Evolutionary conservation across 2,797 vertebrate genomes (phyloP).

Genomic region (Ciconia nigra): DNA sequence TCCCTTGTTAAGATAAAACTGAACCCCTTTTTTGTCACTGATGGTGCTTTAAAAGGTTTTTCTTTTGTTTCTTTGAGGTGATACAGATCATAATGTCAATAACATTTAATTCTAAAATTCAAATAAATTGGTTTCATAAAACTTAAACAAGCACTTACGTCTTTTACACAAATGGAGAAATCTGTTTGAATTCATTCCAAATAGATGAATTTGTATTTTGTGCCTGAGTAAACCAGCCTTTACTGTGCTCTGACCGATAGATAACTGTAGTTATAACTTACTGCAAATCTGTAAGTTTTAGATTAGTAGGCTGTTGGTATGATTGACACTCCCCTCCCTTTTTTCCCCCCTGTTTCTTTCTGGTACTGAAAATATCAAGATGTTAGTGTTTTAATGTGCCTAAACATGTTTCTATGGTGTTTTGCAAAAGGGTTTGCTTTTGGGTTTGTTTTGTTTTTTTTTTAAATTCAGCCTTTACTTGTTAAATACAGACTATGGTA

Average conservation of each 20-base stretch:
- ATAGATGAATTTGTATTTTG: not conserved
- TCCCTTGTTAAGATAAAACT: not conserved
- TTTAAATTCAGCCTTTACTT: not conserved
- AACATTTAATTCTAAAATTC: not conserved
- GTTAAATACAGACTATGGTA: not conserved
- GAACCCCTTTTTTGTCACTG: not conserved
- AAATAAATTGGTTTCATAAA: not conserved
- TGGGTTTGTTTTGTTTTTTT: not conserved
- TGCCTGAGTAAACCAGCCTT: not conserved
- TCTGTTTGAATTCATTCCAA: not conserved
- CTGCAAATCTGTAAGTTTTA: not conserved
- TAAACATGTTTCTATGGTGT: not conserved
- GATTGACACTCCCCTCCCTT: not conserved
- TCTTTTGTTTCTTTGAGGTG: not conserved
- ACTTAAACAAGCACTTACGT: not conserved
- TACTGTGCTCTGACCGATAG: not conserved
- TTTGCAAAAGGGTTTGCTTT: not conserved
- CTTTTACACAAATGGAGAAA: not conserved
- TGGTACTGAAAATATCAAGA: not conserved
- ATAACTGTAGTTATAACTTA: not conserved
- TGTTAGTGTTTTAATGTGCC: not conserved
- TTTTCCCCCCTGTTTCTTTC: not conserved
- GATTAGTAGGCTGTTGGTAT: not conserved
- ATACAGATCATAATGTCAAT: not conserved
- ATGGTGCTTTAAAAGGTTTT: not conserved